These are phyloP conservation scores for Drosophila busckii DNA, from an alignment of 1,140 invertebrate species.

Conservation along the genomic window DNA sequence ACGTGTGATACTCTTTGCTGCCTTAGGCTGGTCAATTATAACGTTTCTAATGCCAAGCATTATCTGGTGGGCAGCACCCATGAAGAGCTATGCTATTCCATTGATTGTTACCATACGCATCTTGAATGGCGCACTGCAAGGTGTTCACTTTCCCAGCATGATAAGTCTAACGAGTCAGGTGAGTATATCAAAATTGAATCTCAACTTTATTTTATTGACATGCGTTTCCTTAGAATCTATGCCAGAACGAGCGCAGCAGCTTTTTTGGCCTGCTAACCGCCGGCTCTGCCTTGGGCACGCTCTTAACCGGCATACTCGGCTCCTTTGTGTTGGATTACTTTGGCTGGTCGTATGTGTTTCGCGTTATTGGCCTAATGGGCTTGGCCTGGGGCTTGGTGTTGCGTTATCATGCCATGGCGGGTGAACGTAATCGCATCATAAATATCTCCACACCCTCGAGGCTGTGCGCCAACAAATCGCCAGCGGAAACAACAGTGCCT, in stretches of 20 bases:
- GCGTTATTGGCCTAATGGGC: slow-evolving; percentile 82
- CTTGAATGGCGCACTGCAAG: slow-evolving; percentile 86
- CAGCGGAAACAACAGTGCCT: slow-evolving; percentile 55
- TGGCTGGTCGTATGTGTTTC: slow-evolving; percentile 85
- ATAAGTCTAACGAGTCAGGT: slow-evolving; percentile 85
- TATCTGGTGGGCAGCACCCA: slow-evolving; percentile 81
- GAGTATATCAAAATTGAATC: slow-evolving; percentile 36
- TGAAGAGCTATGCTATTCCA: slow-evolving; percentile 81
- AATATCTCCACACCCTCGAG: slow-evolving; percentile 68
- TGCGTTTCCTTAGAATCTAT: slow-evolving; percentile 77
- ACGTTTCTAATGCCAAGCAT: slow-evolving; percentile 85
- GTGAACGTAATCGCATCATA: slow-evolving; percentile 67
- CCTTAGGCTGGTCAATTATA: slow-evolving; percentile 84
- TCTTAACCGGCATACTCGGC: slow-evolving; percentile 85
- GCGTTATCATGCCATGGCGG: slow-evolving; percentile 76
- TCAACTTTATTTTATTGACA: not conserved
- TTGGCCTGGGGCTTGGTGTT: slow-evolving; percentile 71
- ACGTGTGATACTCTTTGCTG: slow-evolving; percentile 83
- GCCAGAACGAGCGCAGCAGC: slow-evolving; percentile 84
- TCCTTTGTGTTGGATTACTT: slow-evolving; percentile 84
- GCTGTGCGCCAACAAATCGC: slow-evolving; percentile 56
- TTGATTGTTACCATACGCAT: slow-evolving; percentile 83
- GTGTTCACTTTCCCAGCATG: slow-evolving; percentile 85
- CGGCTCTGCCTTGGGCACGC: slow-evolving; percentile 83
- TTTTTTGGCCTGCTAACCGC: slow-evolving; percentile 86